A percentile compares a stretch with the other conserved stretches of the same genome.
Evolutionary conservation across 2,888 invertebrate genomes (phyloP).

Genomic region (Hyposoter dolosus): DNA sequence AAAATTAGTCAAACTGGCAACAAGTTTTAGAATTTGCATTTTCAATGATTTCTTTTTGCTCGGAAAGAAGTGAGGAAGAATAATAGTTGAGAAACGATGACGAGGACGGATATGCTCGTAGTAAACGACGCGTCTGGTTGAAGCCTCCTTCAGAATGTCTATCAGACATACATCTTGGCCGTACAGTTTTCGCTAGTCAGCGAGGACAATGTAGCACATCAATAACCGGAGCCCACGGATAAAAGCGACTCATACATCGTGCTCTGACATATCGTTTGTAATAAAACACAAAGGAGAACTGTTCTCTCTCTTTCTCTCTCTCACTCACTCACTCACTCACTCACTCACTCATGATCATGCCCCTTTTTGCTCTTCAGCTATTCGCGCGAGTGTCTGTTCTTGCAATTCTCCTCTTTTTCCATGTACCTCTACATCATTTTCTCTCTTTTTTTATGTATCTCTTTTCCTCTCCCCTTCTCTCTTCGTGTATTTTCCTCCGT

Average conservation of each 20-base stretch:
- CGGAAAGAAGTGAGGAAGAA: not conserved
- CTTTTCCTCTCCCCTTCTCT: conserved; percentile 31
- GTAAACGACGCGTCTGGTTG: conserved; percentile 44
- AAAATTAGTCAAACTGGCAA: not conserved
- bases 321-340: too few species aligned
- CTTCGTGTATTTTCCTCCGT: conserved; percentile 15
- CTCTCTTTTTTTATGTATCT: conserved; percentile 18
- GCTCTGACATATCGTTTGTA: conserved; percentile 84
- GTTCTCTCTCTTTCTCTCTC: conserved; percentile 51
- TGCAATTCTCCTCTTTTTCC: conserved; percentile 28
- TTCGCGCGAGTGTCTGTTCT: conserved; percentile 45
- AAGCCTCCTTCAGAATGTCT: conserved; percentile 76
- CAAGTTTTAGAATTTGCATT: conserved; percentile 8
- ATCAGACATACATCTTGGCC: conserved; percentile 78
- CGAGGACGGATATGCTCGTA: conserved; percentile 35
- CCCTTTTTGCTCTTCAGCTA: conserved; percentile 41
- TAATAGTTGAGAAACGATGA: conserved; percentile 21
- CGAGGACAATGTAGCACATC: conserved; percentile 84
- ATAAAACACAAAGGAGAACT: conserved; percentile 83
- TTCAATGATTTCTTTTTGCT: conserved; percentile 9
- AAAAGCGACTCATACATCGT: conserved; percentile 83
- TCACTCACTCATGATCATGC: conserved; percentile 71
- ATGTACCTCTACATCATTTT: conserved; percentile 18
- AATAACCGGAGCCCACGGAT: conserved; percentile 81
- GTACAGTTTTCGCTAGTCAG: conserved; percentile 79